Percentiles rank a stretch among this genome's conserved stretches.
phyloP scores from a whole-genome alignment of 1,140 invertebrate genomes.

The Laupala kohalensis region DNA sequence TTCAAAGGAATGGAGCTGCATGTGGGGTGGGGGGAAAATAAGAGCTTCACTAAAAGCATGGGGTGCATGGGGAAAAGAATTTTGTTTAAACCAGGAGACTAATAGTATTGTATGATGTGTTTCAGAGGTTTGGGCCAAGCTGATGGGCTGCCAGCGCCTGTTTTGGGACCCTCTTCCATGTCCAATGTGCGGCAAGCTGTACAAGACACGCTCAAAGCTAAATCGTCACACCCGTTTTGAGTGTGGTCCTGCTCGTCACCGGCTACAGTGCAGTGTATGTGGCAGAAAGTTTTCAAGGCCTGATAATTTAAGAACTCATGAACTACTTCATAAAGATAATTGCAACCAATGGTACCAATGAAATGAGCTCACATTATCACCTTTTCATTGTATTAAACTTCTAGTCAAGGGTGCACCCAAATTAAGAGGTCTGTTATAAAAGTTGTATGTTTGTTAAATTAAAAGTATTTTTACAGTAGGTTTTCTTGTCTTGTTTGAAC shows the following conservation, averaged over 20 bases:
- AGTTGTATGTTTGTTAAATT: no score
- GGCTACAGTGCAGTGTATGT: constrained; percentile 3
- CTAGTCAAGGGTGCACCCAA: background rate
- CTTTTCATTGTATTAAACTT: background rate
- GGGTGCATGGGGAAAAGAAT: background rate
- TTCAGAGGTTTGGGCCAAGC: background rate
- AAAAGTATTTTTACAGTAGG: no score
- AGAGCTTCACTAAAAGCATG: background rate
- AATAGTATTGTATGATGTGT: background rate
- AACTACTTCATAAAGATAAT: background rate
- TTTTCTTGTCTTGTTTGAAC: background rate
- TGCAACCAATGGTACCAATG: background rate
- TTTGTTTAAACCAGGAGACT: background rate
- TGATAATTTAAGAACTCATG: constrained; percentile 6
- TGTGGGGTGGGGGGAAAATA: background rate
- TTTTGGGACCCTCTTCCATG: constrained; percentile 26
- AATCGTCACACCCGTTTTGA: constrained; percentile 39
- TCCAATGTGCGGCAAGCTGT: constrained; percentile 41
- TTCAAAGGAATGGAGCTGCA: no score
- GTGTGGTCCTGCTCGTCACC: constrained; percentile 24
- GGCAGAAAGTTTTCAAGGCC: constrained; percentile 6
- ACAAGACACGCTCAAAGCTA: constrained; percentile 38
- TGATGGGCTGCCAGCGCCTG: background rate
- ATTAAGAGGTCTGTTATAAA: background rate
- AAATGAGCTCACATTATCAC: background rate